Conservation (phyloP, 2,797 vertebrate genomes). For the Pteronotus mesoamericanus region DNA sequence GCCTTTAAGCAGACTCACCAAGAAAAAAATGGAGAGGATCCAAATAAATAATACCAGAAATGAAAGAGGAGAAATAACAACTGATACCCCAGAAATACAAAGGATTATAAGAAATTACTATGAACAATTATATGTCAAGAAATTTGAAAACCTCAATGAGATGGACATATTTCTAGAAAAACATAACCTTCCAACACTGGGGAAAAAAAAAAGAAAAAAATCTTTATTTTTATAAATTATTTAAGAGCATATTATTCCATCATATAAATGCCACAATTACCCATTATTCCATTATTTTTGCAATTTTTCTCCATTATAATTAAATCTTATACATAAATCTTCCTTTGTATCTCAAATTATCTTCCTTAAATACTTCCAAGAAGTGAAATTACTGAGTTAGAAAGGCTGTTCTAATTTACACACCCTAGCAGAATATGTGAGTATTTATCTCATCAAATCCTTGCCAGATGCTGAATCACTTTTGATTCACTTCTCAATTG, state of each 20-base stretch:
- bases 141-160: too few species aligned
- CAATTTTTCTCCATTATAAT: neutral
- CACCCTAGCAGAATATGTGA: neutral
- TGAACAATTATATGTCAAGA: too few species aligned
- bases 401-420: conserved; percentile 10
- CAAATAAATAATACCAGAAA: too few species aligned
- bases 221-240: neutral
- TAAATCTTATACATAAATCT: neutral
- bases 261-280: neutral
- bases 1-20: too few species aligned
- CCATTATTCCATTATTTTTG: neutral
- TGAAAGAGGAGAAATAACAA: too few species aligned
- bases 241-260: neutral
- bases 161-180: too few species aligned
- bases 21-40: too few species aligned
- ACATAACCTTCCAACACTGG: too few species aligned
- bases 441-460: neutral
- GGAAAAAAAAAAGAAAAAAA: too few species aligned
- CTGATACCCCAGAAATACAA: too few species aligned
- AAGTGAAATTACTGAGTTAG: neutral
- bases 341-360: neutral
- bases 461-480: conserved; percentile 33
- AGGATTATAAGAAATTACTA: too few species aligned
- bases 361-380: conserved; percentile 5
- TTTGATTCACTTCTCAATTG: conserved; percentile 33